Evolutionary conservation across 2,113 vertebrate genomes (phyloP).

Genomic region (Larimichthys crocea): DNA sequence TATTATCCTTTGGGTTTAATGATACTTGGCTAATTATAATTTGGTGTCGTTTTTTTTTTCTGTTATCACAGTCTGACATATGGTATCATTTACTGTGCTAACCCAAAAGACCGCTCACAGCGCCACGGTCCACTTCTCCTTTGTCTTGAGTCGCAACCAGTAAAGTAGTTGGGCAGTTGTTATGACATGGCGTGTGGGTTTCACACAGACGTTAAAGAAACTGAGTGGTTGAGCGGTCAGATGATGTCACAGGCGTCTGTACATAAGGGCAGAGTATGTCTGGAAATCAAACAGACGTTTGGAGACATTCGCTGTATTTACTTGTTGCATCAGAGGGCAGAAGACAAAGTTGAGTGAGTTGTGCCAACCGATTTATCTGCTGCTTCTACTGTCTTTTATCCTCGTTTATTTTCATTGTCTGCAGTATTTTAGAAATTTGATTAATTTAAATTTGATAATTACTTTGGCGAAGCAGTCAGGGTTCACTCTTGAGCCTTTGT

Average conservation of each 20-base stretch:
- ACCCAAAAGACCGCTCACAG: constrained; percentile 35
- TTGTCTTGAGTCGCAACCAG: constrained; percentile 26
- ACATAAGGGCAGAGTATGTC: constrained; percentile 60
- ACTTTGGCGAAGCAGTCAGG: background rate
- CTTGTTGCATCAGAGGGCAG: constrained; percentile 37
- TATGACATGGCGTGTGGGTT: constrained; percentile 29
- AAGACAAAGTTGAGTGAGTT: constrained; percentile 64
- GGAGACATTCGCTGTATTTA: constrained; percentile 34
- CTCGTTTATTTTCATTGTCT: background rate
- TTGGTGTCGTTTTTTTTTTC: constrained; percentile 21
- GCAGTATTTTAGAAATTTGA: background rate
- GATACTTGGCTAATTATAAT: constrained; percentile 66
- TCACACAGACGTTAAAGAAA: constrained; percentile 56
- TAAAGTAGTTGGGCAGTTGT: constrained; percentile 23
- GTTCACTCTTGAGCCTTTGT: background rate
- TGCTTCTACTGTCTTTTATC: background rate
- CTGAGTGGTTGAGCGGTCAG: constrained; percentile 58
- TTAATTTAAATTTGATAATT: background rate
- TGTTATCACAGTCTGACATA: constrained; percentile 49
- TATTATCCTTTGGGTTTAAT: constrained; percentile 66
- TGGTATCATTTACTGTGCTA: constrained; percentile 55
- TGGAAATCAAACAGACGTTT: constrained; percentile 60
- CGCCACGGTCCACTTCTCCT: constrained; percentile 7
- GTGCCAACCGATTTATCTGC: background rate
- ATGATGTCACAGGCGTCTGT: constrained; percentile 77